Percentiles rank a stretch among this genome's conserved stretches.
Evolutionary conservation across 2,113 vertebrate genomes (phyloP).

Genomic region (Cyanoderma ruficeps): DNA sequence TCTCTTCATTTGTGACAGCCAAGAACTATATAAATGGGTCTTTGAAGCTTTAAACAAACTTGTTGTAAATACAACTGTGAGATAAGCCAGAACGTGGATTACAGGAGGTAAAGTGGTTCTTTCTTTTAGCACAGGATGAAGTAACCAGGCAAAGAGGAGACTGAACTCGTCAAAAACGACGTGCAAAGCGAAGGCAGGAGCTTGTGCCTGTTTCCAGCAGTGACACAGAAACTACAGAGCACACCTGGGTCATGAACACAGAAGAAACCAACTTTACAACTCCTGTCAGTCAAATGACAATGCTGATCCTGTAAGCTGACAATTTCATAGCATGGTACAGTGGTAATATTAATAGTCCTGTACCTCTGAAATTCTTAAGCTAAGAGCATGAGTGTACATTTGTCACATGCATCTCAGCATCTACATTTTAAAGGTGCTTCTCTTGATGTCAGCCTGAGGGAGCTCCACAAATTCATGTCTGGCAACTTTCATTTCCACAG

Average conservation of each 20-base stretch:
- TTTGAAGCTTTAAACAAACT: conserved; percentile 36
- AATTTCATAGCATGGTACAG: not conserved
- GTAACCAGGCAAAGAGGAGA: not conserved
- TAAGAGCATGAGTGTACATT: not conserved
- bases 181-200: not conserved
- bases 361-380: not conserved
- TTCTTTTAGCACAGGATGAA: not conserved
- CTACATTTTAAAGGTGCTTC: not conserved
- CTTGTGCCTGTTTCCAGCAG: not conserved
- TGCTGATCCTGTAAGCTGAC: not conserved
- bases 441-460: not conserved
- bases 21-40: not conserved
- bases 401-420: not conserved
- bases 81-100: conserved; percentile 43
- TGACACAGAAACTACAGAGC: not conserved
- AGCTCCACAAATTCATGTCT: not conserved
- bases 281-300: not conserved
- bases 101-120: not conserved
- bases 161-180: not conserved
- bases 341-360: not conserved
- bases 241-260: not conserved
- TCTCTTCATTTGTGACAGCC: not conserved
- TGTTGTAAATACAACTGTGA: not conserved
- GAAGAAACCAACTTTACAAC: not conserved
- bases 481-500: not conserved